Base-by-base conservation (phyloP, 1,140 invertebrate species). In the Vanessa atalanta region DNA sequence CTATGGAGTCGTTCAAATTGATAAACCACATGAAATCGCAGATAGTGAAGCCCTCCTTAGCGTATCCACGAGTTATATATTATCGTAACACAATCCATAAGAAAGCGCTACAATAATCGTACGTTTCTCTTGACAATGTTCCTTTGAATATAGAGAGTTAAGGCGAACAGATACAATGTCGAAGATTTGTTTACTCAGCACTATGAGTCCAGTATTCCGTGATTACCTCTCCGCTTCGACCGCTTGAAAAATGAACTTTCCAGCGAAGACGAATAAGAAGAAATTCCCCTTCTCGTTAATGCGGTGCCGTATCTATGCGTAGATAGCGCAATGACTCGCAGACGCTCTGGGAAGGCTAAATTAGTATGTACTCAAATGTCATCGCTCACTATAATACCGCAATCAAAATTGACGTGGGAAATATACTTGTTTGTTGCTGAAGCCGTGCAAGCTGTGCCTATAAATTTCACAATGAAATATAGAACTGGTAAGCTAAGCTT, bases 111-210 rank as follows among this genome's bases (percentile, higher is more conserved):
- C 88, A 89, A 90, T 92, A 92, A 92, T 90, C 90, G 88, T 92
- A 92, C 86, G 88, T 92, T 89, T 92, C 87, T 89, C 90, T 92
- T 89, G 90, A 90, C 90, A 89, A 90, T 84, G 87, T 90, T 90
- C 85, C 90, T 90, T 91, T 88, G 87, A 89, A 89, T 89, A 92
- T 87, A 88, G 84, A 88, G 84, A 91, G 88, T 89, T 90, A 91
- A 91, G 83, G 82, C 83, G 84, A 86, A 87, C 81, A 89, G 88
- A 91, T 89, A 91, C 87, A 88, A 92, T 92, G 89, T 89, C 85
- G 83, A 88, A 91, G 89, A 91, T 90, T 91, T 90, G 89, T 91
- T 89, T 87, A 83, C 80, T 88, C 83, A 83, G 83, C 78, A 82
- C 78, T 91, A 88, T 88, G 82, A 87, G 85, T 78, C 75, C 82